Percentiles rank a stretch among this genome's conserved stretches.
Evolutionary conservation across 2,113 vertebrate species (phyloP).

Genomic region (Haemorhous mexicanus): DNA sequence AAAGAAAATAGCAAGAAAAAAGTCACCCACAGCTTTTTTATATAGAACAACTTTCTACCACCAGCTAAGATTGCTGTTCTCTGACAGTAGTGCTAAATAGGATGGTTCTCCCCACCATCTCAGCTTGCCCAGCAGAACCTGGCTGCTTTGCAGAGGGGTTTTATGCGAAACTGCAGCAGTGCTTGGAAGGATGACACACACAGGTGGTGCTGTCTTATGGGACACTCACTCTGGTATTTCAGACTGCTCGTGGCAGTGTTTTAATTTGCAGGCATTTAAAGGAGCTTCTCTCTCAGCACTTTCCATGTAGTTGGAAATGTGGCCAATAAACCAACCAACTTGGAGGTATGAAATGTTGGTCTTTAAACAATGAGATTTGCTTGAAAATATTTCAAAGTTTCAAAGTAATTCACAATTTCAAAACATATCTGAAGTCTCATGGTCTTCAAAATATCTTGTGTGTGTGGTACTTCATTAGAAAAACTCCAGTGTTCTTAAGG

Average conservation of each 20-base stretch:
- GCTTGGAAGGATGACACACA: neutral
- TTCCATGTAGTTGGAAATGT: neutral
- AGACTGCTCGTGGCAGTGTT: neutral
- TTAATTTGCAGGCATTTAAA: neutral
- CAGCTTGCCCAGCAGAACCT: neutral
- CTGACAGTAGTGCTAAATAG: neutral
- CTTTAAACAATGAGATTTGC: neutral
- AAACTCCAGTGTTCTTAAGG: neutral
- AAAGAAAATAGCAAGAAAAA: neutral
- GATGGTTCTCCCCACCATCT: neutral
- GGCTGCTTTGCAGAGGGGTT: neutral
- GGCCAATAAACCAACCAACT: neutral
- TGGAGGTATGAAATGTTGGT: neutral
- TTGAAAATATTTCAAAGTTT: neutral
- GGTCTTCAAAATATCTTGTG: neutral
- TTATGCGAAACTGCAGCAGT: neutral
- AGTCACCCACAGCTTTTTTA: accelerated
- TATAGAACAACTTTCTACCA: neutral
- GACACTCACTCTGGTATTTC: neutral
- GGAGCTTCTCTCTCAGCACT: neutral
- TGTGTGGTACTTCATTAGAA: neutral
- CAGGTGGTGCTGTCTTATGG: neutral
- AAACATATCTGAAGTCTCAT: neutral
- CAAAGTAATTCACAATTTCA: neutral
- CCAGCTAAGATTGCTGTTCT: neutral